phyloP scores from a whole-genome alignment of 1,140 invertebrate species.

The Trinorchestia longiramus region DNA sequence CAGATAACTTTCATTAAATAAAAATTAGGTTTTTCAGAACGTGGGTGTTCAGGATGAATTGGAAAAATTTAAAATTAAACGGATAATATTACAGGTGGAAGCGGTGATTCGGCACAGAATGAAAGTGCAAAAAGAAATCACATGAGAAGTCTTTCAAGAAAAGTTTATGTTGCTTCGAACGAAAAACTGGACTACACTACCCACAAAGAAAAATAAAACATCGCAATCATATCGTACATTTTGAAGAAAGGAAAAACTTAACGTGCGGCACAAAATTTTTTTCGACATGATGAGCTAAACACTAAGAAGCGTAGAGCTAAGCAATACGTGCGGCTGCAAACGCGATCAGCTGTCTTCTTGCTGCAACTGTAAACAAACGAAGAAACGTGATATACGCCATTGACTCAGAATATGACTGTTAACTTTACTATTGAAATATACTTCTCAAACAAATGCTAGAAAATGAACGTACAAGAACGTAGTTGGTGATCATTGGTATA shows the following conservation, averaged over 20 bases:
- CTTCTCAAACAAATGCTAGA: background rate
- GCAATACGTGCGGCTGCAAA: slow-evolving; percentile 26
- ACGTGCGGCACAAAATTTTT: background rate
- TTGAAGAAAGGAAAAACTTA: background rate
- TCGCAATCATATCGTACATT: background rate
- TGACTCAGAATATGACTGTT: background rate
- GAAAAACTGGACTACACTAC: background rate
- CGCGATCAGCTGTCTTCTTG: background rate
- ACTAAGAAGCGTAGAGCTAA: slow-evolving; percentile 42
- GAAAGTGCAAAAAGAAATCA: background rate
- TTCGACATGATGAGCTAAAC: slow-evolving; percentile 9
- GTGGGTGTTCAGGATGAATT: background rate
- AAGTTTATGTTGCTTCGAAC: background rate
- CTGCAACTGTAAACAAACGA: background rate
- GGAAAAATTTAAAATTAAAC: background rate
- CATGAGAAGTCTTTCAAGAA: background rate
- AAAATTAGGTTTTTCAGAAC: background rate
- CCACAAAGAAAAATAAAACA: background rate
- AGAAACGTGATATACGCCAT: background rate
- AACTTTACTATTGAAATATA: background rate
- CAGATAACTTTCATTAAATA: background rate
- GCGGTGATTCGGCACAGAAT: background rate
- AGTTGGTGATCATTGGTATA: background rate
- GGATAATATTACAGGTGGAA: background rate
- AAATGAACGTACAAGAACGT: background rate